phyloP scores from a whole-genome alignment of 2,888 invertebrate genomes.

The Molorchus minor region DNA sequence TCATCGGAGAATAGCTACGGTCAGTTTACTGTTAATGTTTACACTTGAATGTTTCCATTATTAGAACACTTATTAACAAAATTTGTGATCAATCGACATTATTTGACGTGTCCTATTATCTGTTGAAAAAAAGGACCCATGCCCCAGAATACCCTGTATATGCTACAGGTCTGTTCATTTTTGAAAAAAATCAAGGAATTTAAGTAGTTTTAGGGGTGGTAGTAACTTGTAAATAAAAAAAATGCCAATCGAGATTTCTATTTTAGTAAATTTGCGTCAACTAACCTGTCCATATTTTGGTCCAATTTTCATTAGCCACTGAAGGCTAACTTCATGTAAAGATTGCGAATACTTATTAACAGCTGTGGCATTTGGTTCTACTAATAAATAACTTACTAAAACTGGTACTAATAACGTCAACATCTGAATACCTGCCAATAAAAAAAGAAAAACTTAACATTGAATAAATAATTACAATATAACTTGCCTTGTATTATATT shows the following conservation, averaged over 20 bases:
- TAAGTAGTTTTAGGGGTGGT: too few species aligned
- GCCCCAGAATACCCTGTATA: too few species aligned
- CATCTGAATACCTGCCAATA: slow-evolving; percentile 83
- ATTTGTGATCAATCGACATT: too few species aligned
- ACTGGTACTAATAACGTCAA: slow-evolving; percentile 90
- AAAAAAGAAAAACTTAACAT: slow-evolving; percentile 6
- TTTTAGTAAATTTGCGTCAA: not conserved
- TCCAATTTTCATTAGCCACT: slow-evolving; percentile 90
- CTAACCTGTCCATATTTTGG: slow-evolving; percentile 89
- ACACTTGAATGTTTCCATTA: too few species aligned
- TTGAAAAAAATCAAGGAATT: too few species aligned
- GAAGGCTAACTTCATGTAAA: slow-evolving; percentile 89
- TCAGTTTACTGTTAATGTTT: too few species aligned
- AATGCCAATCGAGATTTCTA: not conserved
- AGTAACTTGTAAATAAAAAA: not conserved
- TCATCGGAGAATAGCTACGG: too few species aligned
- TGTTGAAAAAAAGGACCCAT: too few species aligned
- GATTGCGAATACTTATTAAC: slow-evolving; percentile 72
- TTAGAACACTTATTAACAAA: too few species aligned
- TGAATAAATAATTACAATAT: slow-evolving; percentile 4
- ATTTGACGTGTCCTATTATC: too few species aligned
- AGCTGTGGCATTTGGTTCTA: slow-evolving; percentile 70
- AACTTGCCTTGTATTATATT: slow-evolving; percentile 68
- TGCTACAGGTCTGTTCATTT: too few species aligned
- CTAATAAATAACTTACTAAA: slow-evolving; percentile 84